Evolutionary conservation across 2,797 vertebrate species (phyloP), one percentile per base, ranked within the genome.

Genomic region (Leuciscus waleckii): DNA sequence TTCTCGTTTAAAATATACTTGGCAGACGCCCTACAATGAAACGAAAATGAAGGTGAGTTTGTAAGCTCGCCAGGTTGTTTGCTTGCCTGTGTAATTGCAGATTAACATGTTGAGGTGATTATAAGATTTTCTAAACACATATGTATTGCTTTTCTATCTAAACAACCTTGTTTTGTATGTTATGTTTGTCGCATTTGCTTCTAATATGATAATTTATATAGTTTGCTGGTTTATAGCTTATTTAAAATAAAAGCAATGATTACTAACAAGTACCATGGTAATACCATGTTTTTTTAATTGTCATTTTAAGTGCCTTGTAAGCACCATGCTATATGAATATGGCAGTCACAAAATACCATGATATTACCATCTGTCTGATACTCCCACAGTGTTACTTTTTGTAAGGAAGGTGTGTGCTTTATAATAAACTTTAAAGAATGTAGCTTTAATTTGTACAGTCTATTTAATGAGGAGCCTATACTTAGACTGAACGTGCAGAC

Each of bases 1-100:
- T 61, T 61, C 37, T 26, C 7, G 8, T 29, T 39, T 63, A 21
- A 56, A 39, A 65, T 26, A 63, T 16, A n/a, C 1, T 14, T 29
- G 41, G 4, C 29, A 49, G 51, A 58, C 35, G 11, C 10, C 21
- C 32, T 51, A 10, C 43, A 54, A 16, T 23, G 35, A 78, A 39
- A 77, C 49, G 7, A 71, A 13, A 69, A 43, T 79, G 65, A 46
- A n/a, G 61, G 83, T 84, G 65, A 84, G 83, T 84, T 79, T 84
- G 37, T 43, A 71, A 69, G 3, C 37, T 58, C n/a, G 49, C 14
- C 37, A 56, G 8, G 65, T 10, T 43, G 4, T 79, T 43, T 71
- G n/a, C 6, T 69, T 14, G 56, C 8, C 71, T 49, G 49, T 49
- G 49, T 41, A 46, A 51, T 54, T 51, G 46, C 32, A 58, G 46